Evolutionary conservation across 2,888 invertebrate genomes (phyloP).

Genomic region (Ectropis crepuscularia): DNA sequence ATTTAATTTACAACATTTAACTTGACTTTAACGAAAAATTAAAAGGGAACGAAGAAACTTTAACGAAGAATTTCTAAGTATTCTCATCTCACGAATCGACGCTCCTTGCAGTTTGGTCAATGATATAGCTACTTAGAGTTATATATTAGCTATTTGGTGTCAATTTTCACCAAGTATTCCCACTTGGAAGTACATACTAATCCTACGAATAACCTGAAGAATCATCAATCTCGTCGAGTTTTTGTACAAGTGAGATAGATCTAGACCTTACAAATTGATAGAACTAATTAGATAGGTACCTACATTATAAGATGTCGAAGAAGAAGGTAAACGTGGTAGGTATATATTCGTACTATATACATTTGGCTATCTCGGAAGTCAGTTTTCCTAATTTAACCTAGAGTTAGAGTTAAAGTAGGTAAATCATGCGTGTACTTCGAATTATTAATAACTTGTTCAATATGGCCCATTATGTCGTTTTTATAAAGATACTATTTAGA

Average conservation of each 20-base stretch:
- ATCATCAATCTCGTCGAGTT: constrained; percentile 13
- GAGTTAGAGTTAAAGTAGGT: background rate
- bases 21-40: constrained; percentile 13
- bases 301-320: background rate
- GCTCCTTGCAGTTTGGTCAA: constrained; percentile 26
- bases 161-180: constrained; percentile 41
- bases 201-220: constrained; percentile 13
- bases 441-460: background rate
- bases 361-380: constrained; percentile 3
- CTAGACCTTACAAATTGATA: constrained; percentile 1
- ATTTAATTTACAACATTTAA: constrained; percentile 5
- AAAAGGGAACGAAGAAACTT: background rate
- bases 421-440: background rate
- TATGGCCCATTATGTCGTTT: background rate
- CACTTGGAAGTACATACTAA: constrained; percentile 46
- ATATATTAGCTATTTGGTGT: constrained; percentile 36
- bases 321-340: background rate
- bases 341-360: background rate
- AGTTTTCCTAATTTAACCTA: background rate
- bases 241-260: constrained; percentile 29
- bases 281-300: background rate
- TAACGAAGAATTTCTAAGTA: constrained; percentile 4
- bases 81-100: constrained; percentile 16
- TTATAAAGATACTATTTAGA: background rate
- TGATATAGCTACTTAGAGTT: constrained; percentile 25